Conservation (phyloP, 2,888 invertebrate species). For the Dolomedes plantarius region DNA sequence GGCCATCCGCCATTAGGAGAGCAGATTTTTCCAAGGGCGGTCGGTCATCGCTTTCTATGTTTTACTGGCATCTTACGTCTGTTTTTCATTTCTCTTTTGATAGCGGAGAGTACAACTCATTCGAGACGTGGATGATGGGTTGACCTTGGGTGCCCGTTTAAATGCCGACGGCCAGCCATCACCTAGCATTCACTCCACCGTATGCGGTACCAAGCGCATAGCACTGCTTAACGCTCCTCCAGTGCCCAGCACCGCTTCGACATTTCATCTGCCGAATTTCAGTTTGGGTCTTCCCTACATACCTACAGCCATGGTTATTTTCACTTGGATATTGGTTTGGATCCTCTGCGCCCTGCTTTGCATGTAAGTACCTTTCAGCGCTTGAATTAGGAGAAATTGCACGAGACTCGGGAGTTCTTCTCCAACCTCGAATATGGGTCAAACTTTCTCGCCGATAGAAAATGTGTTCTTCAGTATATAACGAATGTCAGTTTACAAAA, state of each 20-base stretch:
- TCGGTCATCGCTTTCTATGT: background rate
- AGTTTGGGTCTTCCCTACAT: too few relatives aligned
- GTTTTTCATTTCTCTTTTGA: background rate
- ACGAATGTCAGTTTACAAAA: too few relatives aligned
- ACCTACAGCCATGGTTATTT: background rate
- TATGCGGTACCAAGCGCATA: background rate
- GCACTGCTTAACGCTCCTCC: background rate
- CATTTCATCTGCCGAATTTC: background rate
- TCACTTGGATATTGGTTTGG: background rate
- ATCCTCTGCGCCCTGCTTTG: background rate
- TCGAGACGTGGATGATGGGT: background rate
- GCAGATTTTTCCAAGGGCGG: background rate
- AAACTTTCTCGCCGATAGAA: too few relatives aligned
- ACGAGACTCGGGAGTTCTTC: too few relatives aligned
- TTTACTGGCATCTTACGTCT: background rate
- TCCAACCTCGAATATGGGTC: too few relatives aligned
- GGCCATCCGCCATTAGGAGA: background rate
- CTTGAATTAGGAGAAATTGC: too few relatives aligned
- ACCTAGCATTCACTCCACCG: background rate
- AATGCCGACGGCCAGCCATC: conserved; percentile 13
- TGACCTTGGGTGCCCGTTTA: conserved; percentile 24
- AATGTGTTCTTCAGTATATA: too few relatives aligned
- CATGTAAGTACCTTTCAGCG: background rate
- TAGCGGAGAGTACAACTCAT: background rate
- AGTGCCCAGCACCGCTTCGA: background rate